A percentile compares a stretch with the other conserved stretches of the same genome.
Evolutionary conservation across 2,797 vertebrate genomes (phyloP).

Genomic region (Diglossa cyanea): DNA sequence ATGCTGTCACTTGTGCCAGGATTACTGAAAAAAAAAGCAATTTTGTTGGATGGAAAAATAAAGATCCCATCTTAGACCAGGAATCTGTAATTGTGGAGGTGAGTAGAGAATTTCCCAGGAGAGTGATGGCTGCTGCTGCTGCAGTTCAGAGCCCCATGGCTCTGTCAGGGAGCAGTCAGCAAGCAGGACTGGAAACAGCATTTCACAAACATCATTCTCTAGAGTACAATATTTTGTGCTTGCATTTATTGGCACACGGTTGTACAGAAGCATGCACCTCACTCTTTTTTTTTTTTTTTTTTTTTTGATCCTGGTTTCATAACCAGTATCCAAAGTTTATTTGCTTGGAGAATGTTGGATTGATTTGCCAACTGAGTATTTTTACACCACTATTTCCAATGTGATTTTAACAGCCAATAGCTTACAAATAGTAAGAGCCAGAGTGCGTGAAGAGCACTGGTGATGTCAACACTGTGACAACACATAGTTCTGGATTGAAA

Average conservation of each 20-base stretch:
- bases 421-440: background rate
- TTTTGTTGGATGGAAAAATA: background rate
- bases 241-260: background rate
- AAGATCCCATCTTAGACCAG: background rate
- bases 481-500: background rate
- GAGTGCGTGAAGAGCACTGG: background rate
- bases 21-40: background rate
- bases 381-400: background rate
- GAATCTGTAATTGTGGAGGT: background rate
- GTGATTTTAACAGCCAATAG: background rate
- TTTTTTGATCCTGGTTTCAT: background rate
- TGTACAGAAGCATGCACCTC: background rate
- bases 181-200: background rate
- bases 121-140: background rate
- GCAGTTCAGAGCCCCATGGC: background rate
- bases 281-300: background rate
- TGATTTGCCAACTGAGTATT: background rate
- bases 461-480: background rate
- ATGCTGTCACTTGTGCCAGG: background rate
- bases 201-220: background rate
- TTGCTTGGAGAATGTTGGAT: background rate
- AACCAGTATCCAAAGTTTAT: background rate
- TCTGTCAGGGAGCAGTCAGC: background rate
- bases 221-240: background rate
- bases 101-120: background rate